These are phyloP conservation scores for Montipora foliosa DNA, from an alignment of 64 coral and sea anemone genomes.

Conservation along the genomic window DNA sequence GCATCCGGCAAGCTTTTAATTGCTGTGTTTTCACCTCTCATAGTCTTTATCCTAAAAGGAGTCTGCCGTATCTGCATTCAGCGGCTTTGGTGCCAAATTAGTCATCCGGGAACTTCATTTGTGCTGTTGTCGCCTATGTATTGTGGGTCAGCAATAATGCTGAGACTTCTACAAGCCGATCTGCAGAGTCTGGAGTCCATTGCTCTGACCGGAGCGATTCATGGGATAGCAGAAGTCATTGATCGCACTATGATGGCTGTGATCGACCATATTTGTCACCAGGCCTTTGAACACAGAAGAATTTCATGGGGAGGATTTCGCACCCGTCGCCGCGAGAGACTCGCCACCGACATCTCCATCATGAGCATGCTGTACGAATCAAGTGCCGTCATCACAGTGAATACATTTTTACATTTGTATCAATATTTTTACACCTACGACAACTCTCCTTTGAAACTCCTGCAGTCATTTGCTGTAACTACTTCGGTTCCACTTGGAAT, in stretches of 20 bases:
- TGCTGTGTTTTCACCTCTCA: neutral
- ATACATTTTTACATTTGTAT: conserved; percentile 12
- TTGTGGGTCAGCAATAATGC: conserved; percentile 24
- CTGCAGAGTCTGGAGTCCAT: neutral
- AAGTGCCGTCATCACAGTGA: conserved; percentile 10
- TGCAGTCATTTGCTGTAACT: neutral
- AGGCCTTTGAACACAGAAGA: neutral
- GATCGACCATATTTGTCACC: neutral
- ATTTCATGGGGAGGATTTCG: conserved; percentile 27
- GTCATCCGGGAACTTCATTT: conserved; percentile 35
- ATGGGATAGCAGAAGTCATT: conserved; percentile 20
- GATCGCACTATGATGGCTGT: conserved; percentile 9
- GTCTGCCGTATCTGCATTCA: neutral
- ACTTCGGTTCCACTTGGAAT: conserved; percentile 6
- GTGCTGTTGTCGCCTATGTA: neutral
- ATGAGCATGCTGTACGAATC: conserved; percentile 34
- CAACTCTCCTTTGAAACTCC: neutral
- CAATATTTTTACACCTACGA: neutral
- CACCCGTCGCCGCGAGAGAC: conserved; percentile 9
- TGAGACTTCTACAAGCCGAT: conserved; percentile 31
- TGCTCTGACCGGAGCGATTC: conserved; percentile 13
- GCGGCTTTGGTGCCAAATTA: conserved; percentile 9
- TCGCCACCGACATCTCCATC: conserved; percentile 2
- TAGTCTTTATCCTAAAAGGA: neutral
- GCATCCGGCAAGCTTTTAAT: conserved; percentile 1